Base-by-base conservation (phyloP, 2,113 vertebrate genomes). In the Sialia sialis region DNA sequence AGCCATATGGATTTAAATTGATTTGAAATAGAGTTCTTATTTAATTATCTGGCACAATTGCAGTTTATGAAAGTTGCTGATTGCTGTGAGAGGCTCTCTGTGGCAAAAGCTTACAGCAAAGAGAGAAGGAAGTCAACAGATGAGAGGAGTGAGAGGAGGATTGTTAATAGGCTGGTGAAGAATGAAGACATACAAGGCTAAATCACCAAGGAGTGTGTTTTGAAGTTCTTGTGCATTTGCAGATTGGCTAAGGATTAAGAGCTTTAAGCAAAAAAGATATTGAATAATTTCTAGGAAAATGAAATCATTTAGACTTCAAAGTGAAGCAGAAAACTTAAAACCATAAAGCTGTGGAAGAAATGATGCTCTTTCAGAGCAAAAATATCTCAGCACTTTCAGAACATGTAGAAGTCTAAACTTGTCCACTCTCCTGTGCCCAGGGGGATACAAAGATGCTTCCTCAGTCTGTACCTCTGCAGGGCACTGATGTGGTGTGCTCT, bases 1-100 rank as follows among this genome's bases (percentile, higher is more conserved):
- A 89, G 34, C 81, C 34, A 70, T 72, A 81, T 51, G 87, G 86
- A 87, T 93, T 92, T 69, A 92, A 93, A 95, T 79, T 87, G 74
- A 94, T 85, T 95, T 73, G 77, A 87, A 93, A 89, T 86, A 92
- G 60, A 89, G 68, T 76, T 87, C 54, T 94, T 95, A 95, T 94
- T 85, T 95, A 95, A 96, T 95, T 97, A 94, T 87, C 77, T 3
- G 1, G 32, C 73, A 79, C 69, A 72, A 84, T 78, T 78, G 52
- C 73, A 78, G 54, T 89, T 79, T 87, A 91, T 84, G 74, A 92
- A 89, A 91, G 38, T 63, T 82, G 85, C 44, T 76, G 84, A 91
- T 93, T 87, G 79, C 41, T 49, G 13, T 66, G 70, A 95, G 70
- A 93, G 87, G 69, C 38, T 84, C 75, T 90, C 84, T 49, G 30